phyloP scores from a whole-genome alignment of 1,140 invertebrate genomes.

The Drosophila pseudoobscura region DNA sequence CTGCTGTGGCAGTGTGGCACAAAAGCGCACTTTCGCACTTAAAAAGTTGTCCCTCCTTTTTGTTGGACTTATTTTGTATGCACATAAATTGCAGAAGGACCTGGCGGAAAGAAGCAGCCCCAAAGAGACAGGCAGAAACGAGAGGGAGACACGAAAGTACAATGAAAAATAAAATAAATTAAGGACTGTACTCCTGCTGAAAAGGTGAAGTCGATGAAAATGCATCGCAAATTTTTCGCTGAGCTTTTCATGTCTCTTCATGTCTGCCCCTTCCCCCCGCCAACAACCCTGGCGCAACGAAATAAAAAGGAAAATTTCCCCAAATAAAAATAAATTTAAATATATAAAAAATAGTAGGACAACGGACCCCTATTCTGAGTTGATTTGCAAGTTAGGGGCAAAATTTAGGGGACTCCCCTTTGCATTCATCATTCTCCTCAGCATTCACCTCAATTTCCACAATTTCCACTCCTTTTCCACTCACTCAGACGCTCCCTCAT shows the following conservation, averaged over 20 bases:
- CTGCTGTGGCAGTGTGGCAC: too few species aligned
- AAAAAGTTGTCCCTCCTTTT: neutral
- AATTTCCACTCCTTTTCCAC: neutral
- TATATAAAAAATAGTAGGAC: too few species aligned
- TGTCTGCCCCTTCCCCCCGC: neutral
- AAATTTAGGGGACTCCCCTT: constrained; percentile 4
- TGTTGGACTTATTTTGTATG: constrained; percentile 41
- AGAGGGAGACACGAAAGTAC: constrained; percentile 1
- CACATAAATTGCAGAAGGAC: constrained; percentile 58
- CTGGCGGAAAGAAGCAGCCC: constrained; percentile 20
- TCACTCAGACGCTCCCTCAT: constrained; percentile 12
- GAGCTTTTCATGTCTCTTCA: constrained; percentile 36
- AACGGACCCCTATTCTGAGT: neutral
- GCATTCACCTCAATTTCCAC: too few species aligned
- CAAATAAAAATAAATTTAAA: neutral
- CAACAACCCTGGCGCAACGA: constrained; percentile 13
- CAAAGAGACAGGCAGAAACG: too few species aligned
- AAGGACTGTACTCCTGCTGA: constrained; percentile 17
- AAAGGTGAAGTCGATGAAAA: constrained; percentile 10
- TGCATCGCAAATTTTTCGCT: constrained; percentile 26
- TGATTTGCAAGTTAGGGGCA: constrained; percentile 37
- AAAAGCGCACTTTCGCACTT: too few species aligned
- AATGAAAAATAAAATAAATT: constrained; percentile 53
- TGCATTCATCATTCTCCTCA: constrained; percentile 45
- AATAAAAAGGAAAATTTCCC: constrained; percentile 18